Conservation (phyloP, 2,888 invertebrate species). For the Halocaridina rubra region DNA sequence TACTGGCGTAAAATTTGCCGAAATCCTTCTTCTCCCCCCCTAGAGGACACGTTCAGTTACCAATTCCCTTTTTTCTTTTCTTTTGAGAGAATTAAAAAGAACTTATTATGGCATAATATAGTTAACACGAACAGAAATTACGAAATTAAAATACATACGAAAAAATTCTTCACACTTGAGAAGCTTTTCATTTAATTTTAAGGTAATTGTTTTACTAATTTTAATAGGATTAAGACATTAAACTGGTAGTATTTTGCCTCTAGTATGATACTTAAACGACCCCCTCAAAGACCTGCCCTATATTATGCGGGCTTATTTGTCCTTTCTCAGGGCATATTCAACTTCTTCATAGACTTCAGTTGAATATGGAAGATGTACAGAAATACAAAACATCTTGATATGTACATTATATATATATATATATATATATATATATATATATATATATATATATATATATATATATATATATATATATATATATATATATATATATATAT, state of each 20-base stretch:
- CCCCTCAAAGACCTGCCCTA: slow-evolving; percentile 9
- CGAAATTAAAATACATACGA: neutral
- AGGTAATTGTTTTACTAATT: neutral
- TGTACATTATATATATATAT: neutral
- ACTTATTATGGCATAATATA: too few relatives aligned
- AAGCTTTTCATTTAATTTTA: too few relatives aligned
- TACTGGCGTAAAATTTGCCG: too few relatives aligned
- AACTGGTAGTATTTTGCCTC: too few relatives aligned
- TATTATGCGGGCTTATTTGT: slow-evolving; percentile 21
- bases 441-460: neutral
- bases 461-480: neutral
- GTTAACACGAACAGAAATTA: too few relatives aligned
- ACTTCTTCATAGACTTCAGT: neutral
- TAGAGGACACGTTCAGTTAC: too few relatives aligned
- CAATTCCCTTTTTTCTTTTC: too few relatives aligned
- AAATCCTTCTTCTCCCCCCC: too few relatives aligned
- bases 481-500: neutral
- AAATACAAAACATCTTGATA: neutral
- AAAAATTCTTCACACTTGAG: too few relatives aligned
- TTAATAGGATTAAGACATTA: too few relatives aligned
- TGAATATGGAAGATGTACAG: neutral
- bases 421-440: neutral
- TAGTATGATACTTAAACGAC: too few relatives aligned
- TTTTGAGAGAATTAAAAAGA: too few relatives aligned
- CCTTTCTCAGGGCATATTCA: neutral